Base-by-base conservation (phyloP, 2,113 vertebrate species). In the Ceyx cyanopectus region DNA sequence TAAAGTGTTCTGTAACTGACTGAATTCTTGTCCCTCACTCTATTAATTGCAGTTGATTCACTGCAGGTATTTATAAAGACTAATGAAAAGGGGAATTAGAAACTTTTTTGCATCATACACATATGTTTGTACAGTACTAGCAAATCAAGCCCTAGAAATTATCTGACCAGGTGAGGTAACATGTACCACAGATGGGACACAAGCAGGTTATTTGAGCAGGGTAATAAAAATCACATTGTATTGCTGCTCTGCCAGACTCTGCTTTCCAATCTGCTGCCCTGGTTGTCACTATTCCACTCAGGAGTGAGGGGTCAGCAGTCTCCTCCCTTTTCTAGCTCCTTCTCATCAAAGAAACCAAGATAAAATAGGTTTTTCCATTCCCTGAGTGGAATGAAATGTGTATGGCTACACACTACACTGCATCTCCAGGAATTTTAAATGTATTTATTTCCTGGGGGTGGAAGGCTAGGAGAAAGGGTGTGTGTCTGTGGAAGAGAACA, bases 211-310 rank as follows among this genome's bases (percentile, higher is more conserved):
- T 17, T 32, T 40, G 66, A 32, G 12, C 82, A 53, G 3, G 5
- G 10, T 0, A 57, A 22, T 5, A 77, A 82, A n/a, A 77, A 66
- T 16, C 45, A 34, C 9, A 4, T 5, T 26, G 4, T 11, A 30
- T 34, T 37, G 37, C 3, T 56, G 46, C 40, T 27, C 68, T 29
- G 17, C 29, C 21, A 61, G 40, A 18, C 29, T 26, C 27, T 0
- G 3, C 29, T 2, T 29, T 41, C 53, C 24, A 21, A 2, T 5
- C 56, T 24, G 12, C 46, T 2, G 1, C 50, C 13, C 45, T 26
- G 29, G 14, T 12, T 16, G 4, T 46, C n/a, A 17, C 23, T 6
- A 2, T 50, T 11, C 26, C 45, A 51, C 50, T n/a, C 37, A 51
- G 21, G 32, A 32, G 29, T 6, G 10, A 21, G 26, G 46, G 21